Evolutionary conservation across 1,140 invertebrate species (phyloP), one percentile per base, ranked within the genome.

Genomic region (Stratiolaelaps scimitus): DNA sequence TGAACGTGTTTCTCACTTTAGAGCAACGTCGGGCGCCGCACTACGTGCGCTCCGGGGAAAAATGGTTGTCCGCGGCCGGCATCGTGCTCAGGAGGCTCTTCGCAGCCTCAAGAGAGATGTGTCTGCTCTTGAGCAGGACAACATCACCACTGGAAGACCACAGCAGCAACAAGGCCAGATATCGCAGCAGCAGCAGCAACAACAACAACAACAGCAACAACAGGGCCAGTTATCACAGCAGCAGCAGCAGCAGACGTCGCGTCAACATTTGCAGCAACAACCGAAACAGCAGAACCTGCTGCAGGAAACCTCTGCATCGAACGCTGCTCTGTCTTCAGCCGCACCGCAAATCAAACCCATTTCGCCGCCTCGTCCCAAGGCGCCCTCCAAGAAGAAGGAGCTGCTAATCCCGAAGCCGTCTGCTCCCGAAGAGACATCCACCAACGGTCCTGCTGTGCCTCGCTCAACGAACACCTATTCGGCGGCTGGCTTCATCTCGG

Each of bases 1-100:
- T 10, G 34, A 40, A 40, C 34, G 10, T 6, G 10, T 10, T 40
- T 10, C 34, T 40, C 34, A 40, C 10, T 4, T 40, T 40, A 40
- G 34, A 40, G 34, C 34, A 40, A 40, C 34, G 34, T 40, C 34
- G 5, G 34, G 34, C 34, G 34, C 34, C 10, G 34, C 34, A 6
- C 34, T 40, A 6, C 34, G 34, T 40, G 34, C 34, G 15, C 53
- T 29, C 26, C 17, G 53, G 20, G 53, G 53, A 26, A 60, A 60
- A 34, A 60, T 60, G 53, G 53, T 60, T 15, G 53, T 60, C 15
- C 53, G 53, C 23, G 53, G 53, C 2, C 53, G 53, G 15, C 53
- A 60, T 34, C 26, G 53, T 17, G 53, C 53, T 13, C 17, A 60
- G 15, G 53, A 60, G 23, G 15, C 53, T 0, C 34, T 40, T 40